Base-by-base conservation (phyloP, 2,113 vertebrate genomes). In the Semicossyphus pulcher region DNA sequence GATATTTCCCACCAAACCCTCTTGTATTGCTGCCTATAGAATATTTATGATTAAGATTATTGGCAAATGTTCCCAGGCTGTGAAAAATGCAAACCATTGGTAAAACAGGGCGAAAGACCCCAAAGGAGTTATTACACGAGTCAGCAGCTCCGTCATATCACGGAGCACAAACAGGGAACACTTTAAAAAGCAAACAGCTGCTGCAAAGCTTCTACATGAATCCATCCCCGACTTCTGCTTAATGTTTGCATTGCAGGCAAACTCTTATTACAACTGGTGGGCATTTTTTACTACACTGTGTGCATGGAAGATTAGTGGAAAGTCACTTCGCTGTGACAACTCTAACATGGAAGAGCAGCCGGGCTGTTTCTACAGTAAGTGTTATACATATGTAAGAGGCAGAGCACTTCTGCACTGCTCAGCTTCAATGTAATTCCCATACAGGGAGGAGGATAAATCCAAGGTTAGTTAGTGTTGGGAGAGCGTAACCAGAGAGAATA, bases 51-150 rank as follows among this genome's bases (percentile, higher is more conserved):
- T 86, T 76, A 58, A 47, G 48, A 76, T 84, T 80, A 86, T 80
- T 82, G 80, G 70, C 60, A 74, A 85, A 81, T 63, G 58, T 73
- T 84, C 59, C 59, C 32, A 59, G 66, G 65, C 77, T 79, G 75
- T 86, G 88, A 84, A 88, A 88, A 86, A 82, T 85, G 78, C 80
- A 86, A 71, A 66, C 52, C 67, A 12, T 10, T 78, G 76, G 42
- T 80, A 73, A 85, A 83, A 85, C 64, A 45, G 72, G 36, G 69
- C 54, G 31, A 84, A 67, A 84, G 66, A 84, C 34, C 82, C 62
- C 78, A 84, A 79, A 90, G 71, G 83, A 83, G 76, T 79, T 87
- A 85, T 89, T 88, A 83, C 85, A 85, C 32, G 69, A 90, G 60
- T 89, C 85, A 75, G 79, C 58, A n/a, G 71, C 76, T 85, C 53